Evolutionary conservation across 2,888 invertebrate genomes (phyloP).

Genomic region (Chromoteleia sp.): DNA sequence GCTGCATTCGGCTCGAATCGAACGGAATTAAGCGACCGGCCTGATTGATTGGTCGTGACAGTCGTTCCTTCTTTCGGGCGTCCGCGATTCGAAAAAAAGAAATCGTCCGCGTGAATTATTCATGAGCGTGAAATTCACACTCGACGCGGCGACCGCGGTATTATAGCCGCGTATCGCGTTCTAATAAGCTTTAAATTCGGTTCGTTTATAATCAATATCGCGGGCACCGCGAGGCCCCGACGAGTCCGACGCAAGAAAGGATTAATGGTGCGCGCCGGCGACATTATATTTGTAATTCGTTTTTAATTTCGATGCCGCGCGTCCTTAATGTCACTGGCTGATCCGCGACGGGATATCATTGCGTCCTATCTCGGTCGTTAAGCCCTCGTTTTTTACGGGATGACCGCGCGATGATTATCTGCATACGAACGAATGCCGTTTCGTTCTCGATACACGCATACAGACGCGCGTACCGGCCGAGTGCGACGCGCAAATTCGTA

Average conservation of each 20-base stretch:
- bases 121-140: constrained; percentile 48
- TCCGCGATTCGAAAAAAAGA: constrained; percentile 18
- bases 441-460: constrained; percentile 25
- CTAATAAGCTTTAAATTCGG: constrained; percentile 59
- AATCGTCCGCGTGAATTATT: constrained; percentile 35
- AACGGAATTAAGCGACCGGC: constrained; percentile 22
- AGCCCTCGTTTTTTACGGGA: constrained; percentile 79
- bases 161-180: constrained; percentile 40
- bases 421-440: constrained; percentile 56
- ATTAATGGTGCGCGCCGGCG: constrained; percentile 73
- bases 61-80: constrained; percentile 21
- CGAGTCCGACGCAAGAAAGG: constrained; percentile 21
- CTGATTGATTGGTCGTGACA: constrained; percentile 53
- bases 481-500: constrained; percentile 46
- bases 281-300: constrained; percentile 81
- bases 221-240: neutral
- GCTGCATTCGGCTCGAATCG: constrained; percentile 30
- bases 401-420: constrained; percentile 80
- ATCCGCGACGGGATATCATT: constrained; percentile 82
- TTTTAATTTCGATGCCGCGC: constrained; percentile 79
- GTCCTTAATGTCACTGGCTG: constrained; percentile 80
- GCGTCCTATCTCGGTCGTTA: constrained; percentile 83
- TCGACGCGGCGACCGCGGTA: constrained; percentile 1
- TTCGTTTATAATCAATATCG: constrained; percentile 46
- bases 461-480: constrained; percentile 12